Evolutionary conservation across 2,113 vertebrate genomes (phyloP), one percentile per base, ranked within the genome.

Genomic region (Dromiciops gliroides): DNA sequence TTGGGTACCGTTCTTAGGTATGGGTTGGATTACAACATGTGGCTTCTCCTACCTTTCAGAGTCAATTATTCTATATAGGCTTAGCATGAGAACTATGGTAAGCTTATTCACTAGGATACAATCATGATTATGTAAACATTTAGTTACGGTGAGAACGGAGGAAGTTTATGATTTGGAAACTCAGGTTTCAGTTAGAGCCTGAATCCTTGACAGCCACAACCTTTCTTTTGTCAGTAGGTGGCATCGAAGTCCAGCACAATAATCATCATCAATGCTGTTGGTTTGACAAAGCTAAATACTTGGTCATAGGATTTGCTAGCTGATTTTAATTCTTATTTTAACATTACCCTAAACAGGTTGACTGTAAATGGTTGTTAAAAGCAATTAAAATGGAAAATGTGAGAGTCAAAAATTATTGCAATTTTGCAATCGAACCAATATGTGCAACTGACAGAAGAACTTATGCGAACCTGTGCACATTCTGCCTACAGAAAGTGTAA

Each of bases 301-400:
- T 44, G 31, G 5, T 14, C 4, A 83, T 22, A 83, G 19, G 6
- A 44, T n/a, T 83, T 83, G 37, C n/a, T 44, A 83, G 8, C 1
- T 83, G 19, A 83, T 44, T 83, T 83, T 23, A 0, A 83, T 44
- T 44, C 19, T 83, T 83, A 83, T 83, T 83, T 75, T 75, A 31
- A n/a, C 44, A 44, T 83, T n/a, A 8, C 8, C 23, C 44, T 83
- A 44, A n/a, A 23, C 37, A 83, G 67, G 23, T 83, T 83, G 16
- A 83, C 6, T 83, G 67, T 44, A 0, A 0, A 22, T 44, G 19
- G n/a, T 3, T 83, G 7, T 8, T 83, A 22, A 22, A 0, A 44
- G n/a, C 5, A 83, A 0, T 83, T 44, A 8, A 44, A 0, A 1
- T 16, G 0, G 5, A 11, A 22, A 2, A 8, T 19, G 1, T 8